Conservation (phyloP, 2,888 invertebrate species). For the Caenorhabditis becei region DNA sequence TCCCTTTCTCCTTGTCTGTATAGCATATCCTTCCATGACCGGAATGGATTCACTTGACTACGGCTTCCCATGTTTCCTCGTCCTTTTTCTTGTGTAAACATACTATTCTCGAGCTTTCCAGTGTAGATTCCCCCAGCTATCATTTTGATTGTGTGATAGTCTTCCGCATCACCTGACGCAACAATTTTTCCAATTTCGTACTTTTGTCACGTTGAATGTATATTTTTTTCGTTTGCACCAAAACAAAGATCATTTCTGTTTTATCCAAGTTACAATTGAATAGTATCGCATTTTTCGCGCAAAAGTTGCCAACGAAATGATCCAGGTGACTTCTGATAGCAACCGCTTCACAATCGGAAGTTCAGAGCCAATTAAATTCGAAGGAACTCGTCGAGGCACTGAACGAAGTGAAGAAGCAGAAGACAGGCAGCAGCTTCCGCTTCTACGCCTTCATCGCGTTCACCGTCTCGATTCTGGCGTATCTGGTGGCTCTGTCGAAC, state of each 20-base stretch:
- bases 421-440: slow-evolving; percentile 27
- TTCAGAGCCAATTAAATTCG: slow-evolving; percentile 47
- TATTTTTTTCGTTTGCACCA: not conserved
- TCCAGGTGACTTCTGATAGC: not conserved
- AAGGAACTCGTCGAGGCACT: slow-evolving; percentile 31
- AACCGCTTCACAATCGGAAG: not conserved
- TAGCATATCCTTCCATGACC: slow-evolving; percentile 59
- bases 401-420: slow-evolving; percentile 37
- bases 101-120: slow-evolving; percentile 37
- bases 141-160: not conserved
- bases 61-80: slow-evolving; percentile 27
- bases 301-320: not conserved
- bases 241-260: not conserved
- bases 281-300: not conserved
- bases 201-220: slow-evolving; percentile 4
- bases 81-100: slow-evolving; percentile 13
- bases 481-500: slow-evolving; percentile 27
- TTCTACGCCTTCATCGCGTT: slow-evolving; percentile 43
- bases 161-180: slow-evolving; percentile 88
- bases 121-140: slow-evolving; percentile 18
- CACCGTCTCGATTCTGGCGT: slow-evolving; percentile 17
- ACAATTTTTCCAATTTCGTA: not conserved
- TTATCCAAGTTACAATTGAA: not conserved
- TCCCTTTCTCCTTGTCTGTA: slow-evolving; percentile 29
- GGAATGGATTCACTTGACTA: slow-evolving; percentile 47